Evolutionary conservation across 2,888 invertebrate species (phyloP), one percentile per base, ranked within the genome.

Genomic region (Leucophora obtusa): DNA sequence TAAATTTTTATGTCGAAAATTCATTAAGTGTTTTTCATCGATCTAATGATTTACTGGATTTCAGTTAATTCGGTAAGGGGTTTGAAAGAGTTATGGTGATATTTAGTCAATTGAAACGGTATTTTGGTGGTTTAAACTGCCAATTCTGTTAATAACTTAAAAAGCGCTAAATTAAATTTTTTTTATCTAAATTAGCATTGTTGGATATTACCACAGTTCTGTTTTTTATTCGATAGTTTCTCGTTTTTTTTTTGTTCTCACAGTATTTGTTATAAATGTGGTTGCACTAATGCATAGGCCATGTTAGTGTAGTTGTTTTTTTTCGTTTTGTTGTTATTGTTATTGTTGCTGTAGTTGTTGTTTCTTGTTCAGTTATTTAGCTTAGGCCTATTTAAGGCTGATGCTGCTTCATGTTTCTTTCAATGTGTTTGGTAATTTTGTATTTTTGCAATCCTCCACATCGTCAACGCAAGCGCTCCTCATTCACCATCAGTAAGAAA

Each of bases 321-420:
- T 43, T 7, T 15, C 11, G 47, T 56, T 43, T 14, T 59, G 28
- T 47, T 47, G 28, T 58, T 58, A 28, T 2, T 6, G 28, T 53
- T 62, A 17, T 47, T 69, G 24, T 21, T 51, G 60, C 51, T 68
- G 38, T 21, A 60, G 60, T 60, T 68, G 38, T 10, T 58, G 51
- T 35, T 74, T 66, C 50, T 60, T 71, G 21, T 72, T 69, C 53
- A 58, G 18, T 74, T 71, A 24, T 65, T 71, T 62, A 69, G 62
- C 53, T 50, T 71, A 77, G 77, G 77, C 77, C 77, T 77, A 72
- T 71, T 71, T 66, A 47, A 71, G 35, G 47, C 56, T 71, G 77
- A 77, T 77, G 65, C 66, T 77, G 60, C 43, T 62, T 71, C 18
- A 38, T 7, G 58, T 50, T 11, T n/a, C 14, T 47, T 14, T n/a